Percentiles rank a stretch among this genome's conserved stretches.
These are phyloP conservation scores for Plutomurus gul DNA, from an alignment of 1,140 invertebrate genomes.

Conservation along the genomic window DNA sequence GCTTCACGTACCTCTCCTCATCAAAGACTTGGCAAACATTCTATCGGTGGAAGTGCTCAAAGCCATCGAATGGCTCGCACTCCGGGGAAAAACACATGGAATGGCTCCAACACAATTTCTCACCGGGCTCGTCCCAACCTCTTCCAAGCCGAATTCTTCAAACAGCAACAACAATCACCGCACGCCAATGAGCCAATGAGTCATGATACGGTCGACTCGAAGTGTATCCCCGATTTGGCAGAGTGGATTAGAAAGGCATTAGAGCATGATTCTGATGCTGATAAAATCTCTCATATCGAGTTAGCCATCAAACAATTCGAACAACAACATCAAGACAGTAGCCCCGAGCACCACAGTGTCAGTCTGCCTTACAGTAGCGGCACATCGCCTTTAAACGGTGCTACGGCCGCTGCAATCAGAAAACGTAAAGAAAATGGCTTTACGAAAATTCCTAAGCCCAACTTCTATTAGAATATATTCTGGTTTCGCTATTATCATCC, in stretches of 20 bases:
- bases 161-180: not conserved
- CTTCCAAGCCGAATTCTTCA: constrained; percentile 46
- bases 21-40: not conserved
- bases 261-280: constrained; percentile 48
- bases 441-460: constrained; percentile 53
- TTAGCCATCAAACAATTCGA: constrained; percentile 52
- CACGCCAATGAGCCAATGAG: not conserved
- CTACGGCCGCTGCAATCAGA: not conserved
- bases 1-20: not conserved
- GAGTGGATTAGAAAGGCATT: constrained; percentile 50
- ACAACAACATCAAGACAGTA: constrained; percentile 11
- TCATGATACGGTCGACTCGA: not conserved
- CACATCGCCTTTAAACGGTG: not conserved
- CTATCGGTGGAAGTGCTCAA: not conserved
- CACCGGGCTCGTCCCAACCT: constrained; percentile 44
- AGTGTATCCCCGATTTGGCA: constrained; percentile 39
- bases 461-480: constrained; percentile 52
- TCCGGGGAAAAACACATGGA: constrained; percentile 51
- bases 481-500: too few relatives aligned
- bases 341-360: constrained; percentile 21
- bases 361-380: constrained; percentile 41
- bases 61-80: not conserved
- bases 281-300: constrained; percentile 54
- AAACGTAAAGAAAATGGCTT: constrained; percentile 50
- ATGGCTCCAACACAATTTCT: not conserved